Evolutionary conservation across 2,888 invertebrate genomes (phyloP).

Genomic region (Dromius quadrimaculatus): DNA sequence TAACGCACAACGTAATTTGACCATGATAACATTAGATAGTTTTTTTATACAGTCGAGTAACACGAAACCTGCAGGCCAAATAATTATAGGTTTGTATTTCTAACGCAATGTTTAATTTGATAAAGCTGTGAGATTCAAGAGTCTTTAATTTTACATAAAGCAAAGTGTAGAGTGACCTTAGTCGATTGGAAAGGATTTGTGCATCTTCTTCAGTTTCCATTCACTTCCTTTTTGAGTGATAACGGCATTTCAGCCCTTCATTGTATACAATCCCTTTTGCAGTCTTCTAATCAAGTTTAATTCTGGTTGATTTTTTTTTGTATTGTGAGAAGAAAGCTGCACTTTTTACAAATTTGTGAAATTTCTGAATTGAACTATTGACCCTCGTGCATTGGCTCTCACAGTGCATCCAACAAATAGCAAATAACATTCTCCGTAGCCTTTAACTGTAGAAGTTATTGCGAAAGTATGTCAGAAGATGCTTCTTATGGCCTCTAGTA

Average conservation of each 20-base stretch:
- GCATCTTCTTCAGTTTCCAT: conserved; percentile 37
- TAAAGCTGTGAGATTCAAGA: too few relatives aligned
- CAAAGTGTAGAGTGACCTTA: conserved; percentile 40
- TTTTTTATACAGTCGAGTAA: not conserved
- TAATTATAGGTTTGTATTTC: conserved; percentile 31
- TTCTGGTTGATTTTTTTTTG: too few relatives aligned
- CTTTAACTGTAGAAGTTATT: not conserved
- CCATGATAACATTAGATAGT: not conserved
- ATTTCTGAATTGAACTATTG: conserved; percentile 13
- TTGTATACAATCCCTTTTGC: too few relatives aligned
- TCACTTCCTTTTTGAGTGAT: conserved; percentile 39
- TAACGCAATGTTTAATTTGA: conserved; percentile 16
- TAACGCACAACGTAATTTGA: conserved; percentile 5
- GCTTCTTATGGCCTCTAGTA: conserved; percentile 17
- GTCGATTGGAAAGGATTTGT: conserved; percentile 36
- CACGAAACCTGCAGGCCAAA: conserved; percentile 4
- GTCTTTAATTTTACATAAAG: too few relatives aligned
- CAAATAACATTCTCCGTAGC: not conserved
- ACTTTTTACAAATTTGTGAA: too few relatives aligned
- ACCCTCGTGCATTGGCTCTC: not conserved
- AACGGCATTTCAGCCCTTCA: conserved; percentile 4
- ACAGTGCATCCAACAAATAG: not conserved
- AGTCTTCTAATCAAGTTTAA: too few relatives aligned
- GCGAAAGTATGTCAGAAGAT: conserved; percentile 47
- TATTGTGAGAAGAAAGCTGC: too few relatives aligned